Evolutionary conservation across 2,113 vertebrate genomes (phyloP), one percentile per base, ranked within the genome.

Genomic region (Poecilia latipinna): DNA sequence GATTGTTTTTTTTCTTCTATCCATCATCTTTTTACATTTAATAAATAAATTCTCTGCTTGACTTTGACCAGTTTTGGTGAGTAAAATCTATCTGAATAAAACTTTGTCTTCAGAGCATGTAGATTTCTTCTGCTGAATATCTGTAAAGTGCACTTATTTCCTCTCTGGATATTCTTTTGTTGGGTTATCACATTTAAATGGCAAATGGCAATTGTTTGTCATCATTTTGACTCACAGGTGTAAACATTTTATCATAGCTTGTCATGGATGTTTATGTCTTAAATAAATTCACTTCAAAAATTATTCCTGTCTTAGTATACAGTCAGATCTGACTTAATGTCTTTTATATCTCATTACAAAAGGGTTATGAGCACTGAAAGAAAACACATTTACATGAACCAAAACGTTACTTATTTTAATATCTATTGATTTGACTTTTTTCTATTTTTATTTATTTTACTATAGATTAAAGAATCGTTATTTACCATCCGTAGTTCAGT

Each of bases 141-240:
- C 70, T 83, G 65, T 86, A 35, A 91, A 92, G 90, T 91, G 89
- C 90, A 88, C 86, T 91, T 93, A 90, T 74, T 77, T 75, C 67
- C 65, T 51, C 42, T 71, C 60, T 80, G 70, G 75, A 84, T 82
- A 84, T 87, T 85, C 75, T 75, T 65, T 70, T 63, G 72, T 28
- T 64, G 17, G 51, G 42, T 44, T 33, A 72, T n/a, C 12, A 54
- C 74, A 29, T 74, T 4, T 57, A 32, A 17, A 63, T 19, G 57
- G 65, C 12, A 42, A 42, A 42, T 77, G n/a, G 60, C 28, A 61
- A 13, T 31, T 3, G 19, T 64, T 77, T 17, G 12, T 15, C 12
- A 12, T 28, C 65, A 4, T n/a, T 28, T 68, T 73, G n/a, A 69
- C 29, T 61, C 51, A 61, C 33, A 22, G 3, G 42, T 74, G 77